Evolutionary conservation across 2,888 invertebrate species (phyloP).

Genomic region (Ceramica pisi): DNA sequence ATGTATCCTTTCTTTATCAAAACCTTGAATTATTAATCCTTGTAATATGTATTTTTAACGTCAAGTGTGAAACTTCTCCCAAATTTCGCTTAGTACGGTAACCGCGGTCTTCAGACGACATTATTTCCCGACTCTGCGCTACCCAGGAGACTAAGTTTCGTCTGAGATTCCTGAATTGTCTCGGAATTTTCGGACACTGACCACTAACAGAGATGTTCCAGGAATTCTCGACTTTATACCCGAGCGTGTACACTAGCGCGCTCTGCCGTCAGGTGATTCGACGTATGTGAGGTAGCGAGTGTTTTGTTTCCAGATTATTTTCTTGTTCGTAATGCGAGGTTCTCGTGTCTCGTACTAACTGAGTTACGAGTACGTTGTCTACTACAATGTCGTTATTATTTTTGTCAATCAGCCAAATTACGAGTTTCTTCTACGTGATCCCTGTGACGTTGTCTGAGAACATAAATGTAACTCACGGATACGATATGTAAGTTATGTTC

Average conservation of each 20-base stretch:
- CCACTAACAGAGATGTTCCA: conserved; percentile 37
- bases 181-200: conserved; percentile 33
- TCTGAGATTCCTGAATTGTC: conserved; percentile 43
- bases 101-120: conserved; percentile 19
- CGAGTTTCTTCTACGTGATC: conserved; percentile 2
- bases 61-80: background rate
- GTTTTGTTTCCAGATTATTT: conserved; percentile 5
- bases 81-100: background rate
- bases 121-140: conserved; percentile 3
- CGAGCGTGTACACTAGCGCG: background rate
- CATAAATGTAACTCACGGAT: background rate
- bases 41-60: background rate
- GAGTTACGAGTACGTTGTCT: background rate
- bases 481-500: background rate
- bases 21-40: background rate
- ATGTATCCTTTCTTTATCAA: background rate
- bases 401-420: conserved; percentile 15
- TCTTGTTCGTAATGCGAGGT: conserved; percentile 1
- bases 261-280: conserved; percentile 18
- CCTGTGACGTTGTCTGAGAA: background rate
- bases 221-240: conserved; percentile 27
- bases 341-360: background rate
- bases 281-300: background rate
- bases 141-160: conserved; percentile 30
- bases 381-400: conserved; percentile 2